Evolutionary conservation across 2,113 vertebrate species (phyloP).

Genomic region (Erythrolamprus reginae): DNA sequence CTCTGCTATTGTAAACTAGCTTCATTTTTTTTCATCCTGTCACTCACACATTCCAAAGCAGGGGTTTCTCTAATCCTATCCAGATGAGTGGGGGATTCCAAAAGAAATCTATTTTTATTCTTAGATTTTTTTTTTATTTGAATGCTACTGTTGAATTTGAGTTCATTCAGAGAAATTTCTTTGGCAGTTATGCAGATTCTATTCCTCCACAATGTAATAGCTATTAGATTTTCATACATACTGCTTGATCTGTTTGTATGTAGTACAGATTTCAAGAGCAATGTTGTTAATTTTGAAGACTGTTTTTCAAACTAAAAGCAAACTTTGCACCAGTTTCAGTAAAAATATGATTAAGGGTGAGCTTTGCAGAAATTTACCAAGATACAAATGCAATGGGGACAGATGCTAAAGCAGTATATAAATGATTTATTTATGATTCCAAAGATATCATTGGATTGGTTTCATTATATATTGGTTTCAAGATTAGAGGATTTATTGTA

Average conservation of each 20-base stretch:
- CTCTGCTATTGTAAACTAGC: constrained; percentile 48
- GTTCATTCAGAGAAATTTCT: constrained; percentile 49
- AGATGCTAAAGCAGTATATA: background rate
- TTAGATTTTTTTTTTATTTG: constrained; percentile 44
- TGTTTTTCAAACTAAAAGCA: constrained; percentile 7
- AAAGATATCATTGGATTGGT: background rate
- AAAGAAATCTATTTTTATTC: constrained; percentile 51
- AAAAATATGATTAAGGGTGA: constrained; percentile 1
- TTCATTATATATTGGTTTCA: background rate
- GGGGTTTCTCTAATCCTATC: constrained; percentile 55
- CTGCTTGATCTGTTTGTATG: background rate
- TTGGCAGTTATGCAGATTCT: constrained; percentile 39
- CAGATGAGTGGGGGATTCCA: constrained; percentile 64
- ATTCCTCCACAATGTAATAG: constrained; percentile 33
- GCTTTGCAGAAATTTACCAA: background rate
- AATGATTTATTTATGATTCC: background rate
- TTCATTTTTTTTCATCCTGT: constrained; percentile 51
- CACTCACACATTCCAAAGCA: constrained; percentile 49
- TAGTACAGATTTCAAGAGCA: constrained; percentile 20
- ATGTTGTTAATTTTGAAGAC: background rate
- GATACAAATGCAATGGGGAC: background rate
- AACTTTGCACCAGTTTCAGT: background rate
- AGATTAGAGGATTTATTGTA: background rate
- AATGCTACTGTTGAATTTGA: constrained; percentile 60
- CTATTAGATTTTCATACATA: constrained; percentile 32